Conservation (phyloP, 2,113 vertebrate genomes). For the Oncorhynchus kisutch region DNA sequence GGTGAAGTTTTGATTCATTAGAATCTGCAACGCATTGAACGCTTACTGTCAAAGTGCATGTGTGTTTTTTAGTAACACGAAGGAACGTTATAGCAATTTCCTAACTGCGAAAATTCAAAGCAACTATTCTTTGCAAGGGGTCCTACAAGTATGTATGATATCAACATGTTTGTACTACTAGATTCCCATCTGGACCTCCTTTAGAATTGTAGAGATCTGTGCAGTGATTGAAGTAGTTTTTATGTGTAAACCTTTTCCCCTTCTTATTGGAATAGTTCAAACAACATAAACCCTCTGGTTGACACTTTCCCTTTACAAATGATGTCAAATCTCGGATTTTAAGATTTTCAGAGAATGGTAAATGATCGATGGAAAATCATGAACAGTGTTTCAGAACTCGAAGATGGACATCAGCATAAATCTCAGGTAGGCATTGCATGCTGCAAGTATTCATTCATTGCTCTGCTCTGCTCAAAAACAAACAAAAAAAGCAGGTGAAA, state of each 20-base stretch:
- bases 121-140: neutral
- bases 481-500: too few relatives aligned
- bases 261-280: slow-evolving; percentile 37
- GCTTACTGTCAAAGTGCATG: too few relatives aligned
- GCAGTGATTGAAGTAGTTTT: slow-evolving; percentile 31
- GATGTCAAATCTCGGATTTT: slow-evolving; percentile 35
- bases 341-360: slow-evolving; percentile 67
- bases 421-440: slow-evolving; percentile 68
- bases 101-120: neutral
- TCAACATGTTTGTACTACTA: slow-evolving; percentile 17
- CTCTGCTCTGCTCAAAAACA: neutral
- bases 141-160: slow-evolving; percentile 35
- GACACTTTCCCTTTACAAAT: slow-evolving; percentile 25
- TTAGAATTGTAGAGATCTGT: slow-evolving; percentile 5
- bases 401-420: slow-evolving; percentile 80
- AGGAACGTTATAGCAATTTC: neutral
- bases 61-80: neutral
- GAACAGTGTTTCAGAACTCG: slow-evolving; percentile 82
- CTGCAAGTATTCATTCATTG: neutral
- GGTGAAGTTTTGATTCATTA: too few relatives aligned
- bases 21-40: too few relatives aligned
- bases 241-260: slow-evolving; percentile 5
- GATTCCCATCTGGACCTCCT: slow-evolving; percentile 8
- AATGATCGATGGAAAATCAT: slow-evolving; percentile 79
- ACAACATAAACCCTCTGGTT: slow-evolving; percentile 22